phyloP scores from a whole-genome alignment of 2,797 vertebrate genomes.

The Heliangelus exortis region DNA sequence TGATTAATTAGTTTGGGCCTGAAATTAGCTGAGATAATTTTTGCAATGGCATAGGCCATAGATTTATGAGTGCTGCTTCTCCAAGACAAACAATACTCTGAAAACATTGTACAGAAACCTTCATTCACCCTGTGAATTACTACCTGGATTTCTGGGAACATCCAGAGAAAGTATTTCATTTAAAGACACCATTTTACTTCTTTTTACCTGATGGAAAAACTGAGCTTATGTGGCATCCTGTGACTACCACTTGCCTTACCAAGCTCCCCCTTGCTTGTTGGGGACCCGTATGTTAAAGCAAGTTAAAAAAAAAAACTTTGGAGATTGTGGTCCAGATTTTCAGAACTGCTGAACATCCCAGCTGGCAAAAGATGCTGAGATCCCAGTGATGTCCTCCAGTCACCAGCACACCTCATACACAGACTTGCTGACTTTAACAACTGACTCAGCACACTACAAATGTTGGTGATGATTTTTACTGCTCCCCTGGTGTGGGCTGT shows the following conservation, averaged over 20 bases:
- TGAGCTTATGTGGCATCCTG: not conserved
- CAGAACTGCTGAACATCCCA: not conserved
- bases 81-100: conserved; percentile 57
- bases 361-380: not conserved
- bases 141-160: conserved; percentile 14
- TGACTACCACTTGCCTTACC: not conserved
- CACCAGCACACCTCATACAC: not conserved
- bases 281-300: not conserved
- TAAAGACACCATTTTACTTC: not conserved
- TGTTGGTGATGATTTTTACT: not conserved
- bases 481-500: rapidly evolving
- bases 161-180: not conserved
- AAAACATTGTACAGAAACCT: conserved; percentile 16
- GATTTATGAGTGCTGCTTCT: conserved; percentile 14
- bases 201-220: not conserved
- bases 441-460: not conserved
- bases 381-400: not conserved
- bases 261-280: not conserved
- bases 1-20: conserved; percentile 58
- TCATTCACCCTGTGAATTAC: conserved; percentile 24
- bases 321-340: not conserved
- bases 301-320: not conserved
- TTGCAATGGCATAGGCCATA: not conserved
- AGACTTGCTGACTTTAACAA: not conserved
- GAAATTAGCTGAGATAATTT: conserved; percentile 49